Base-by-base conservation (phyloP, 2,888 invertebrate species). In the Lithophane leautieri region DNA sequence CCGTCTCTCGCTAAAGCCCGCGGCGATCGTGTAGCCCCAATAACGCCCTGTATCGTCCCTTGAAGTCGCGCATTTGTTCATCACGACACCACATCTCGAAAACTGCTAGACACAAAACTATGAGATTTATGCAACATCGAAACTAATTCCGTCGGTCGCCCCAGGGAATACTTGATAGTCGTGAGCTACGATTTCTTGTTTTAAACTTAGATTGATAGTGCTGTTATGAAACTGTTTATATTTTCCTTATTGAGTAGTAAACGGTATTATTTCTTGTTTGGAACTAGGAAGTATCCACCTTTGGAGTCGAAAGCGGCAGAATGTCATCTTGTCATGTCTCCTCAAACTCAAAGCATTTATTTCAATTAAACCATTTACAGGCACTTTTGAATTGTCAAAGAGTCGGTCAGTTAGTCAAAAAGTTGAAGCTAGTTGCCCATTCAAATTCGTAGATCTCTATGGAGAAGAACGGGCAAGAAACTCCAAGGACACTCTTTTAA, bases 11-110 rank as follows among this genome's bases (percentile, higher is more conserved):
- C 86, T 84, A 78, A 75, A 71, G 89, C 93, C 91, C 74, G 85
- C 78, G 92, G 93, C 93, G 89, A 82, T 93, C 93, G 93, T 93
- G 93, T 89, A 90, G 89, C 84, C 82, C 90, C 91, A 92, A 93
- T 93, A 93, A 90, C 92, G 90, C 90, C 90, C 88, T 86, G 80
- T 81, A 88, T 90, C 90, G 89, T 88, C 84, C 79, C 88, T 83
- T 86, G 81, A 81, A 88, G 85, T 88, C 87, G 88, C 85, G 87
- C 89, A 86, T 88, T 87, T 83, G 79, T 87, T 86, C 91, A 91
- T 90, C 92, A 92, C 92, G 91, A 92, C 91, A 90, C 87, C 90
- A 87, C 87, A 90, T 91, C 88, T 87, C 81, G 76, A 84, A 89
- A 91, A 86, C 88, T 89, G 89, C 88, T 87, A 87, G 86, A 86